Evolutionary conservation across 2,113 vertebrate species (phyloP), one percentile per base, ranked within the genome.

Genomic region (Amazona vittata): DNA sequence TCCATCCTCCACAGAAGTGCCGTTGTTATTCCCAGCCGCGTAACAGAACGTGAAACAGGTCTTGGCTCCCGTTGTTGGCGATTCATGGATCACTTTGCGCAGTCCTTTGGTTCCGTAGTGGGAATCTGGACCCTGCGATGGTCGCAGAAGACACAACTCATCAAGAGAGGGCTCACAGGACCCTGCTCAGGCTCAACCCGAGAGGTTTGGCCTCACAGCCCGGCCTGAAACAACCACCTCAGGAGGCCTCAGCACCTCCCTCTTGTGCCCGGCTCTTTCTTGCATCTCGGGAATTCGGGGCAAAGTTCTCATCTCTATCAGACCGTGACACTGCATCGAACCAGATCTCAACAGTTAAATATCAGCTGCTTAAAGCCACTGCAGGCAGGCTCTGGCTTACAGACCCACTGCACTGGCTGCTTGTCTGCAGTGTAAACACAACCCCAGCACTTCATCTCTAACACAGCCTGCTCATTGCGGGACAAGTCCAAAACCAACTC

Each of bases 11-110:
- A 99, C 99, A 0, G 99, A 99, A 1, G 99, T 99, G 96, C 99
- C 99, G 5, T 99, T 99, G 98, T 99, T 99, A 97, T 99, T 99
- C 39, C 99, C 99, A 1, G 99, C 99, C 1, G 99, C 99, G 21
- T 99, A 99, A 94, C 99, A 99, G 98, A 99, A 99, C 28, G 99
- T 99, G 94, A 99, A 99, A 97, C 99, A 99, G 68, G 99, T 99
- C 97, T 99, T 99, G 97, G 99, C 98, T 90, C 99, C 99, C 0
- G 99, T 99, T 1, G 99, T 98, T 4, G 99, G 98, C 0, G 99
- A 99, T 96, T 99, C 99, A 0, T 99, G 99, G 13, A 99, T 99
- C 86, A 99, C 99, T 97, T 99, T 99, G 82, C 99, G 98, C 96
- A 99, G 99, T 89, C 99, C 99, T 98, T 99, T 99, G 86, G 99